phyloP scores from a whole-genome alignment of 2,113 vertebrate species.

The Himantopus leucocephalus region DNA sequence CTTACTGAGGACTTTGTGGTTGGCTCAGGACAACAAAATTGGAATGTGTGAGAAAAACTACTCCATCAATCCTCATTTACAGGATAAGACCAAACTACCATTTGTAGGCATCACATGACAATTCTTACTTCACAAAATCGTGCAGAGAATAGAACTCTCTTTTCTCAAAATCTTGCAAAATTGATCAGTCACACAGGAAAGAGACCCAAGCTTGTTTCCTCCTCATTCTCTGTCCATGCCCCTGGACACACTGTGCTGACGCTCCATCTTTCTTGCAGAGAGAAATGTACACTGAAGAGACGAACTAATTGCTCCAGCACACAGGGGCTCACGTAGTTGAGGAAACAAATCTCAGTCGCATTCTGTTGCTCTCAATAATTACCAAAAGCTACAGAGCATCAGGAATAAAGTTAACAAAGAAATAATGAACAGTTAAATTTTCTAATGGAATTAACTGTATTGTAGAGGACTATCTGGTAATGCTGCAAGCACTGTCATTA shows the following conservation, averaged over 20 bases:
- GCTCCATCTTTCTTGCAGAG: neutral
- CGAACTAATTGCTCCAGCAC: neutral
- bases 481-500: neutral
- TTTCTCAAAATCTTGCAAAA: neutral
- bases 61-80: neutral
- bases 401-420: neutral
- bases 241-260: neutral
- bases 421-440: neutral
- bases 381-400: neutral
- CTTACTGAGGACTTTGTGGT: neutral
- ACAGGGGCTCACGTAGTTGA: neutral
- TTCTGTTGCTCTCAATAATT: neutral
- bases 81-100: neutral
- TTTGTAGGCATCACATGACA: neutral
- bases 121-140: neutral
- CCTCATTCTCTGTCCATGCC: neutral
- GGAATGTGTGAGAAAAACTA: neutral
- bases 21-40: neutral
- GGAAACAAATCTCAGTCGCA: neutral
- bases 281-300: neutral
- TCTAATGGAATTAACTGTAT: neutral
- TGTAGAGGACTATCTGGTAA: neutral
- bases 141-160: neutral
- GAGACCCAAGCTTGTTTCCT: neutral
- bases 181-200: neutral